Conservation (phyloP, 2,113 vertebrate genomes). For the Lepisosteus oculatus region DNA sequence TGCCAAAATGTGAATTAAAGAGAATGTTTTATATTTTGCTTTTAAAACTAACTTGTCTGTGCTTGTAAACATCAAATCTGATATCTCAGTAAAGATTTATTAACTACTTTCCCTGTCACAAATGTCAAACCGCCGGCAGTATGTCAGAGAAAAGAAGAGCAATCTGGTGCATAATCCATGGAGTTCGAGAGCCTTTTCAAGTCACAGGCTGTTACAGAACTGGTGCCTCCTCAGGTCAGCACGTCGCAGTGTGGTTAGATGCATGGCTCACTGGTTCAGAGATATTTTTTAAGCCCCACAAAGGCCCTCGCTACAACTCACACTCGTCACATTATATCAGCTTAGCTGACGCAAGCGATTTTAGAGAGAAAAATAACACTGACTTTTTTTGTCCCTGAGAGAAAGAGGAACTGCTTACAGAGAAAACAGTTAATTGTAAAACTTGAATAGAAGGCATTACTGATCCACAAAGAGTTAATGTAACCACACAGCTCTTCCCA, state of each 20-base stretch:
- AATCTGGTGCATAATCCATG: background rate
- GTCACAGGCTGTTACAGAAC: background rate
- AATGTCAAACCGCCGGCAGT: background rate
- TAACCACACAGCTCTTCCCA: no score
- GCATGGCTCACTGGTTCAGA: background rate
- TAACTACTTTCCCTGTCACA: background rate
- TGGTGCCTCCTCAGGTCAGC: slow-evolving; percentile 1
- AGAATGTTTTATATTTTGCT: no score
- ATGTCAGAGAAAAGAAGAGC: background rate
- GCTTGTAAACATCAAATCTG: no score
- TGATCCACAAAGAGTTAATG: no score
- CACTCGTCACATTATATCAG: background rate
- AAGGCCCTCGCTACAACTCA: background rate
- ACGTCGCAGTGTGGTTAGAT: slow-evolving; percentile 4
- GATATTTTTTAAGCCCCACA: background rate
- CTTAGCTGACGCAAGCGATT: slow-evolving; percentile 3
- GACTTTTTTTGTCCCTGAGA: background rate
- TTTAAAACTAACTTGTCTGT: no score
- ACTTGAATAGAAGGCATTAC: no score
- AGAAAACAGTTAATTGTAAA: background rate
- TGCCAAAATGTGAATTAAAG: no score
- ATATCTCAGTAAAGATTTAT: no score
- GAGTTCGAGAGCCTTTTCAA: background rate
- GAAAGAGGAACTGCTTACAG: background rate
- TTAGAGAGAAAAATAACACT: background rate